Evolutionary conservation across 2,113 vertebrate species (phyloP).

Genomic region (Planiliza haematocheilus): DNA sequence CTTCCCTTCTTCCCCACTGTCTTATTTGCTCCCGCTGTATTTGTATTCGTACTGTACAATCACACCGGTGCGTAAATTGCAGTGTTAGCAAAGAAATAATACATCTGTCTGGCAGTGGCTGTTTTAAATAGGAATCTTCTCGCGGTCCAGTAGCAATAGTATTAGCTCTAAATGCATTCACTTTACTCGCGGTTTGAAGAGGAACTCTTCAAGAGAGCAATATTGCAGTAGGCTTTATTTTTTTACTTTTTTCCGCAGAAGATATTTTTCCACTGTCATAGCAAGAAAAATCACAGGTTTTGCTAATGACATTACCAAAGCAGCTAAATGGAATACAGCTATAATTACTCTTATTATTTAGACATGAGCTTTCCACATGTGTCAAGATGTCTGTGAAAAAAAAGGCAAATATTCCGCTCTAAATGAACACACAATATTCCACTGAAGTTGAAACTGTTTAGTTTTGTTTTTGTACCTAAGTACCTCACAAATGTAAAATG

Average conservation of each 20-base stretch:
- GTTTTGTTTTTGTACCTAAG: too few relatives aligned
- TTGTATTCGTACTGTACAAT: not conserved
- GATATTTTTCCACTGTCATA: constrained; percentile 6
- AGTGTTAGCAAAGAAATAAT: not conserved
- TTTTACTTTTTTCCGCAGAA: not conserved
- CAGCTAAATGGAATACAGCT: not conserved
- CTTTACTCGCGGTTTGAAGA: not conserved
- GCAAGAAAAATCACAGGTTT: constrained; percentile 1
- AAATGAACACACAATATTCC: not conserved
- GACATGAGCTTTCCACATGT: not conserved
- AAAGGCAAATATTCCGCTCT: not conserved
- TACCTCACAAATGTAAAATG: too few relatives aligned
- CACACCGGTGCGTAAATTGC: not conserved
- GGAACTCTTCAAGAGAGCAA: too few relatives aligned
- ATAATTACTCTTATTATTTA: not conserved
- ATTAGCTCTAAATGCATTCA: constrained; percentile 3
- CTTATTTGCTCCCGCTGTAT: not conserved
- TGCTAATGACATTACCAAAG: not conserved
- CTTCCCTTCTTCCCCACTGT: not conserved
- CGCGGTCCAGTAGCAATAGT: not conserved
- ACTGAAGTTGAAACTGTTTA: not conserved
- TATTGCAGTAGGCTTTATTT: not conserved
- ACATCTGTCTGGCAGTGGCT: not conserved
- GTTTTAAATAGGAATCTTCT: constrained; percentile 2
- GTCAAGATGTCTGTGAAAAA: not conserved